These are phyloP conservation scores for Lottia scabra DNA, from an alignment of 2,888 invertebrate genomes.

Conservation along the genomic window DNA sequence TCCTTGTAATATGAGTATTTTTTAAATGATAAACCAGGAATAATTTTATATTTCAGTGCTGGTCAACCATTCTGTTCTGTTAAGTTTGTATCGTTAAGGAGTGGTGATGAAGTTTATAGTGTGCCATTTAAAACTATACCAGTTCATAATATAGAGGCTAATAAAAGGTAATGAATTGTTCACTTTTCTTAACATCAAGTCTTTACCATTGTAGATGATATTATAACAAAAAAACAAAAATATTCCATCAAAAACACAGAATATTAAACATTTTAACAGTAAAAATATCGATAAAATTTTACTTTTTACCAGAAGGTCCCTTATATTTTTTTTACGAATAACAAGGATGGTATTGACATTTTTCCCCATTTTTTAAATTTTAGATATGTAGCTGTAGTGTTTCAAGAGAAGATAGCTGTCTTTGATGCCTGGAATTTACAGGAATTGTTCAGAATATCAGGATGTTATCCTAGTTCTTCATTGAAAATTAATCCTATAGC, in stretches of 20 bases:
- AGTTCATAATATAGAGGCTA: slow-evolving; percentile 88
- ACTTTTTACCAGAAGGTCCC: too few species aligned
- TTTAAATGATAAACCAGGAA: too few species aligned
- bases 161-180: slow-evolving; percentile 74
- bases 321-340: too few species aligned
- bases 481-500: slow-evolving; percentile 85
- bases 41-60: slow-evolving; percentile 52
- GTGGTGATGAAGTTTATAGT: slow-evolving; percentile 86
- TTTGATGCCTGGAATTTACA: slow-evolving; percentile 91
- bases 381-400: slow-evolving; percentile 86
- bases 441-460: slow-evolving; percentile 85
- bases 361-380: slow-evolving; percentile 16
- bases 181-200: too few species aligned
- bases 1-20: too few species aligned
- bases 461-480: slow-evolving; percentile 80
- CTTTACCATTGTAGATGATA: too few species aligned
- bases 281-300: too few species aligned
- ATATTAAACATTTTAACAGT: too few species aligned
- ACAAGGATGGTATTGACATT: too few species aligned
- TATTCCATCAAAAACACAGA: too few species aligned
- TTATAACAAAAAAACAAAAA: too few species aligned
- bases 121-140: slow-evolving; percentile 90
- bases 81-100: slow-evolving; percentile 79
- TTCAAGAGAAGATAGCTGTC: slow-evolving; percentile 89
- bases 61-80: slow-evolving; percentile 69